phyloP scores from a whole-genome alignment of 2,797 vertebrate species.

The Adelosebastes latens region DNA sequence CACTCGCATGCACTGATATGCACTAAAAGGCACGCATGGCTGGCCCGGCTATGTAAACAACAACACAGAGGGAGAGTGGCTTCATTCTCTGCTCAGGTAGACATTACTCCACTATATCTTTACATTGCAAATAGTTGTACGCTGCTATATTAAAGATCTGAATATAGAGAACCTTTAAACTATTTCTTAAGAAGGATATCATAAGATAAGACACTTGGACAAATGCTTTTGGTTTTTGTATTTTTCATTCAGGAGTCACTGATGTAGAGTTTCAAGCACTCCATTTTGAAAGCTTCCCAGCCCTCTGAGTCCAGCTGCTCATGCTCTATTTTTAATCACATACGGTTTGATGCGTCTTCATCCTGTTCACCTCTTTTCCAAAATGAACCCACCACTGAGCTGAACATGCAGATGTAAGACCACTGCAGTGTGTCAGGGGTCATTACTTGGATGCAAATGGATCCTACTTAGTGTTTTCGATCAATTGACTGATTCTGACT shows the following conservation, averaged over 20 bases:
- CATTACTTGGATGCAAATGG: constrained; percentile 48
- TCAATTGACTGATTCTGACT: constrained; percentile 47
- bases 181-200: too few relatives aligned
- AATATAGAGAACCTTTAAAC: background rate
- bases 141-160: background rate
- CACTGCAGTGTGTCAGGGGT: constrained; percentile 21
- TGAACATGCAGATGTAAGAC: constrained; percentile 10
- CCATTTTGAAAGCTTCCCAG: background rate
- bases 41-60: too few relatives aligned
- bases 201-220: background rate
- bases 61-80: background rate
- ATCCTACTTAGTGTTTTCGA: constrained; percentile 37
- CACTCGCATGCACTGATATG: too few relatives aligned
- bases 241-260: background rate
- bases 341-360: background rate
- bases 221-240: background rate
- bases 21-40: too few relatives aligned
- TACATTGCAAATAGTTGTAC: background rate
- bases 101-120: background rate
- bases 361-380: constrained; percentile 9
- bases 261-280: background rate
- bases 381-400: constrained; percentile 8
- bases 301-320: constrained; percentile 13
- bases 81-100: background rate
- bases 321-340: constrained; percentile 29